Conservation (phyloP, 2,888 invertebrate species). For the Trilocha varians region DNA sequence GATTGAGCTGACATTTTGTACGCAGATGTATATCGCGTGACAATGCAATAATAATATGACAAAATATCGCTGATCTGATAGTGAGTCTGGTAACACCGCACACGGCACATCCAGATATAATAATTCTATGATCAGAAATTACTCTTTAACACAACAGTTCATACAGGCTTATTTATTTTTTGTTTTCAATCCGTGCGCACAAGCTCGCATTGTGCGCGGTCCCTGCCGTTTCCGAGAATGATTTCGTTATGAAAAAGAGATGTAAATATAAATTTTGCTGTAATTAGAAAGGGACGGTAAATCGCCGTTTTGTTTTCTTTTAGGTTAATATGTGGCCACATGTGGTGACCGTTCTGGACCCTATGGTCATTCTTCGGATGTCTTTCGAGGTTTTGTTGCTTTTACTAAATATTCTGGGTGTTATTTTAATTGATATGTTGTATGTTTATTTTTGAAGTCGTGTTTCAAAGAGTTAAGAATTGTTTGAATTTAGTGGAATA, state of each 20-base stretch:
- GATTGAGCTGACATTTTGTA: no score
- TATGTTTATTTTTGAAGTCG: conserved; percentile 29
- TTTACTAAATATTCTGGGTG: conserved; percentile 38
- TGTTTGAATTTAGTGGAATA: no score
- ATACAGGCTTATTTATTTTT: conserved; percentile 39
- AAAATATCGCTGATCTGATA: no score
- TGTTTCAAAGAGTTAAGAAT: no score
- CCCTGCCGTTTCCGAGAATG: conserved; percentile 64
- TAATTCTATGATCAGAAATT: no score
- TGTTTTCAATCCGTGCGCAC: conserved; percentile 58
- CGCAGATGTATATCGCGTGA: no score
- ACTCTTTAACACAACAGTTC: conserved; percentile 5
- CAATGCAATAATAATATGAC: no score
- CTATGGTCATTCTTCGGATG: conserved; percentile 61
- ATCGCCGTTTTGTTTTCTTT: conserved; percentile 65
- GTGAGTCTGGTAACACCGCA: no score
- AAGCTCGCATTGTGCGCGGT: conserved; percentile 65
- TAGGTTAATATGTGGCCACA: conserved; percentile 69
- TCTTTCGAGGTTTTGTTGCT: conserved; percentile 26
- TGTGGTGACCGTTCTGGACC: conserved; percentile 71
- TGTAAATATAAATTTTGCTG: conserved; percentile 20
- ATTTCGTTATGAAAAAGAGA: conserved; percentile 50
- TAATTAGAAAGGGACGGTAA: conserved; percentile 27
- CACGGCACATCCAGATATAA: no score
- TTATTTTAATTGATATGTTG: conserved; percentile 64